phyloP scores from a whole-genome alignment of 2,888 invertebrate genomes.

The Falcaria lacertinaria region DNA sequence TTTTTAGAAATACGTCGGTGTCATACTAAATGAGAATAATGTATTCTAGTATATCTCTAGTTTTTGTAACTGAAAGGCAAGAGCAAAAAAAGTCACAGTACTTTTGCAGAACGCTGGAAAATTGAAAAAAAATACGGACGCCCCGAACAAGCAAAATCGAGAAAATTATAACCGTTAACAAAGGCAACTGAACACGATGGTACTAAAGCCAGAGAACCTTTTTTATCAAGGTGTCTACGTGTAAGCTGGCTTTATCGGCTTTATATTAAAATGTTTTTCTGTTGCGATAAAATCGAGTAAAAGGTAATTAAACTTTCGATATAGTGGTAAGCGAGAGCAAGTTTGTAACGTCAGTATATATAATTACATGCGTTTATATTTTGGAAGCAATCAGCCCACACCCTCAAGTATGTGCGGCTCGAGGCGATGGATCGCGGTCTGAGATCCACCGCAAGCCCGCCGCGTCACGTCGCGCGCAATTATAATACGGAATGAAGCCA shows the following conservation, averaged over 20 bases:
- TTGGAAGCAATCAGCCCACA: conserved; percentile 11
- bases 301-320: conserved; percentile 10
- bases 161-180: background rate
- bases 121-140: background rate
- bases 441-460: conserved; percentile 14
- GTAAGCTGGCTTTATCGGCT: background rate
- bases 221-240: conserved; percentile 1
- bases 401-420: conserved; percentile 20
- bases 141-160: background rate
- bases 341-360: conserved; percentile 8
- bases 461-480: conserved; percentile 26
- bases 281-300: conserved; percentile 5
- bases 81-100: background rate
- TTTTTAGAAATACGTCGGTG: no score
- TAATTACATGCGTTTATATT: conserved; percentile 2
- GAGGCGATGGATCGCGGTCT: conserved; percentile 9
- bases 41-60: no score
- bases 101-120: background rate
- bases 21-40: no score
- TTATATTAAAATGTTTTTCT: conserved; percentile 1
- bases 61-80: background rate
- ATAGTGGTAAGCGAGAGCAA: conserved; percentile 11
- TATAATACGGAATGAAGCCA: conserved; percentile 31
- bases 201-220: background rate
- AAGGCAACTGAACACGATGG: background rate